Conservation (phyloP, 1,140 invertebrate genomes). For the Tetragnatha versicolor region DNA sequence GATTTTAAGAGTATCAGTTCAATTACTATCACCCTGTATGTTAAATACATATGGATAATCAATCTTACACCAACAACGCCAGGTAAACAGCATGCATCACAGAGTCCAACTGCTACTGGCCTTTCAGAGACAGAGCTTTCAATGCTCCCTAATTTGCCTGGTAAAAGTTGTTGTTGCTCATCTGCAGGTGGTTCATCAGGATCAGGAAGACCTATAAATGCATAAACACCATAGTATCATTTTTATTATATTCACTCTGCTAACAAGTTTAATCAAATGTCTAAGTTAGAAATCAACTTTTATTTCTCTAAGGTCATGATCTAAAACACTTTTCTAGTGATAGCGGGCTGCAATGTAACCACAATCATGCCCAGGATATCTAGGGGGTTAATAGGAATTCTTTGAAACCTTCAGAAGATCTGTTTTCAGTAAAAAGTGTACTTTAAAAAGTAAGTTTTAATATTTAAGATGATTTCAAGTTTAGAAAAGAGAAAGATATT, state of each 20-base stretch:
- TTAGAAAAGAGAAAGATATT: neutral
- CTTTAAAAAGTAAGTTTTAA: neutral
- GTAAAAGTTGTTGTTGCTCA: constrained; percentile 2
- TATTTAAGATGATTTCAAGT: neutral
- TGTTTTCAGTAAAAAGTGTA: neutral
- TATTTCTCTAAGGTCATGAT: too few species aligned
- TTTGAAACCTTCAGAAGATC: too few species aligned
- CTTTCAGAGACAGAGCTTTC: constrained; percentile 23
- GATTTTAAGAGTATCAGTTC: too few species aligned
- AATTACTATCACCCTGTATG: too few species aligned
- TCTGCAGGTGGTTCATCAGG: constrained; percentile 38
- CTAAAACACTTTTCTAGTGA: too few species aligned
- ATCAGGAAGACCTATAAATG: constrained; percentile 40
- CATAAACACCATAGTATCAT: neutral
- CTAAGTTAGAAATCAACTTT: too few species aligned
- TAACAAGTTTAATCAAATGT: too few species aligned
- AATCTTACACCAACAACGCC: constrained; percentile 53
- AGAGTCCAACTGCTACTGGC: constrained; percentile 49
- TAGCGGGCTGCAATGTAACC: too few species aligned
- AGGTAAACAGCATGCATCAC: constrained; percentile 52
- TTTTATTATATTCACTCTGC: neutral
- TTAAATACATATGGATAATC: too few species aligned
- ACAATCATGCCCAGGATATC: too few species aligned
- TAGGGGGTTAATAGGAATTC: too few species aligned
- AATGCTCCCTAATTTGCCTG: neutral